phyloP scores from a whole-genome alignment of 2,797 vertebrate species.

The Nannoperca australis region DNA sequence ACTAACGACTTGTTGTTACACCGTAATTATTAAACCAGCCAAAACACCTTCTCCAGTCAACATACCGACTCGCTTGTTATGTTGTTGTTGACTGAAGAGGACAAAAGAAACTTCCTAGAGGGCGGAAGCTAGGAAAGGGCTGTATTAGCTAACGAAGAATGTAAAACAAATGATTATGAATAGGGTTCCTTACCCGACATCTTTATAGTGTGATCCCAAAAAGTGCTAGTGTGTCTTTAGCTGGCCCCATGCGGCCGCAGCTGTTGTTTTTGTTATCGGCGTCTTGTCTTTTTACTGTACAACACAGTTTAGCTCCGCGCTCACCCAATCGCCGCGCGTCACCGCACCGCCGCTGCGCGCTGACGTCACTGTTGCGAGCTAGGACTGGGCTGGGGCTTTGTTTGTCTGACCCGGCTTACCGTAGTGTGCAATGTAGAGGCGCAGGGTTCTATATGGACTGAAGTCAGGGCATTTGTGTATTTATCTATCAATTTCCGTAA shows the following conservation, averaged over 20 bases:
- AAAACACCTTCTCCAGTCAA: slow-evolving; percentile 1
- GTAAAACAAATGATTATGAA: fast-evolving
- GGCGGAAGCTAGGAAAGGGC: slow-evolving; percentile 62
- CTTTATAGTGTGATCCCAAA: slow-evolving; percentile 8
- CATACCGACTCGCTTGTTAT: slow-evolving; percentile 49
- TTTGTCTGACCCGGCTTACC: slow-evolving; percentile 69
- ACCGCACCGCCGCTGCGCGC: slow-evolving; percentile 58
- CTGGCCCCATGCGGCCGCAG: slow-evolving; percentile 51
- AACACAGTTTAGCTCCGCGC: slow-evolving; percentile 58
- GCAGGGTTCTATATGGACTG: slow-evolving; percentile 13
- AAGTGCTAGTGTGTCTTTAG: slow-evolving; percentile 36
- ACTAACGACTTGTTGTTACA: background rate
- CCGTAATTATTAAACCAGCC: background rate
- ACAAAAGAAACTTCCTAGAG: slow-evolving; percentile 84
- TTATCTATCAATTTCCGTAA: background rate
- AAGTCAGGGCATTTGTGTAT: background rate
- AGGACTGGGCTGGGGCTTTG: slow-evolving; percentile 76
- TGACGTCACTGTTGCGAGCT: slow-evolving; percentile 86
- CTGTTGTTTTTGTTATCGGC: slow-evolving; percentile 60
- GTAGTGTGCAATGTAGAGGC: slow-evolving; percentile 41
- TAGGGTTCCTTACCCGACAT: slow-evolving; percentile 69
- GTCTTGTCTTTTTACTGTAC: slow-evolving; percentile 51
- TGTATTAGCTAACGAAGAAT: background rate
- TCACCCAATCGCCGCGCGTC: slow-evolving; percentile 76
- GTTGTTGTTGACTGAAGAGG: slow-evolving; percentile 79